Evolutionary conservation across 2,797 vertebrate species (phyloP), one percentile per base, ranked within the genome.

Genomic region (Crax fasciolata): DNA sequence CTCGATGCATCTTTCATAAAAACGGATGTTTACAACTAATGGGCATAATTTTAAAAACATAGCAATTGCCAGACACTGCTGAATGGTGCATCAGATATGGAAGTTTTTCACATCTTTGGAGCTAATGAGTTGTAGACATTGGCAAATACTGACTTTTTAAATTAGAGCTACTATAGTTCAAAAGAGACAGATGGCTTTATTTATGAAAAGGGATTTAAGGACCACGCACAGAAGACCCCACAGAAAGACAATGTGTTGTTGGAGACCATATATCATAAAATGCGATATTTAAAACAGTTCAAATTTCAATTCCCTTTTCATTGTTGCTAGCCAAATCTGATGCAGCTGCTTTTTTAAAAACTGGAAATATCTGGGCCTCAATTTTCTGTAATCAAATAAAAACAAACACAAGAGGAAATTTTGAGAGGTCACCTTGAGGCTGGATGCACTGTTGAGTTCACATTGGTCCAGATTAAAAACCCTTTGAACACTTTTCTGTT

Each of bases 181-280:
- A 89, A 91, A 83, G 75, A 96, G 92, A 80, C 94, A 94, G 94
- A 93, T 95, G 93, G 86, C 74, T 95, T 92, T 93, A 94, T 94
- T 96, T 93, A 87, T 70, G 75, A 54, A 80, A 82, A 89, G 75
- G 63, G 74, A 90, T 94, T 92, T 95, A 68, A 91, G 93, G 84
- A 74, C 63, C 67, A 74, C 52, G 52, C 62, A 59, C 24, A 78
- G 55, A 95, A 84, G 58, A 75, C 54, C 68, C 73, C 51, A 44
- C 59, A 67, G 62, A 87, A 97, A 93, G 61, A 89, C 86, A 94
- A 39, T 59, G 84, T 83, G 67, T 58, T 91, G 32, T 76, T 6
- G 0, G 59, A 89, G 74, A 67, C 38, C 57, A 77, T 35, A 24
- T 52, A 89, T 92, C 30, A 58, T 39, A 74, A 89, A 90, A 73